Conservation (phyloP, 2,888 invertebrate species). For the Pherbina coryleti region DNA sequence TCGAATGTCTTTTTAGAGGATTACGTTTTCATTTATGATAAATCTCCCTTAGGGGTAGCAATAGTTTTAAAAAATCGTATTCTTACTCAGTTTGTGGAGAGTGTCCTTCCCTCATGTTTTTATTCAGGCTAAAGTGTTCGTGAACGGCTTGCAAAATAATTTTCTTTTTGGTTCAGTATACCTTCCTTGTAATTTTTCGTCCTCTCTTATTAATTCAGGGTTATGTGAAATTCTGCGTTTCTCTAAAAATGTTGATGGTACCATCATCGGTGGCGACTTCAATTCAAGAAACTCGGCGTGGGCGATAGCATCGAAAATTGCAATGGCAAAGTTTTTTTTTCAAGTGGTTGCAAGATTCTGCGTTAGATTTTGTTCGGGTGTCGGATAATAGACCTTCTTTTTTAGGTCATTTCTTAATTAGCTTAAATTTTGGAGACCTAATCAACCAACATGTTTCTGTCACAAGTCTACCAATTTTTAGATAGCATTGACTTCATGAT, state of each 20-base stretch:
- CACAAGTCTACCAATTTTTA: background rate
- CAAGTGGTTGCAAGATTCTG: constrained; percentile 3
- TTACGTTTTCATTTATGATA: constrained; percentile 17
- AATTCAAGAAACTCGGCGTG: background rate
- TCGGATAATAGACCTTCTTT: constrained; percentile 9
- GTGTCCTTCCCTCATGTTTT: background rate
- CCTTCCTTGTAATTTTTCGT: background rate
- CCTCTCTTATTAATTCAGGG: background rate
- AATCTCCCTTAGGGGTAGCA: background rate
- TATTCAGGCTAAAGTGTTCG: background rate
- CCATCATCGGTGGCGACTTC: background rate
- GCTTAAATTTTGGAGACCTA: background rate
- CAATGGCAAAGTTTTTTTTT: constrained; percentile 23
- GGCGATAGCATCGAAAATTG: background rate
- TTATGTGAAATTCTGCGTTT: background rate
- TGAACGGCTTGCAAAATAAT: background rate
- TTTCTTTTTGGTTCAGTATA: background rate
- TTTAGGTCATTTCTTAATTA: constrained; percentile 24
- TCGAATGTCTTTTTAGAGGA: background rate
- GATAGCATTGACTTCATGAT: too few relatives aligned
- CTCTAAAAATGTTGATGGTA: constrained; percentile 6
- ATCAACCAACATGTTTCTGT: background rate
- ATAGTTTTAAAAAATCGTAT: background rate
- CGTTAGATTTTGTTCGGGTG: background rate
- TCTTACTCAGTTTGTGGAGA: background rate